Conservation (phyloP, 2,888 invertebrate species). For the Eupelmus urozonus region DNA sequence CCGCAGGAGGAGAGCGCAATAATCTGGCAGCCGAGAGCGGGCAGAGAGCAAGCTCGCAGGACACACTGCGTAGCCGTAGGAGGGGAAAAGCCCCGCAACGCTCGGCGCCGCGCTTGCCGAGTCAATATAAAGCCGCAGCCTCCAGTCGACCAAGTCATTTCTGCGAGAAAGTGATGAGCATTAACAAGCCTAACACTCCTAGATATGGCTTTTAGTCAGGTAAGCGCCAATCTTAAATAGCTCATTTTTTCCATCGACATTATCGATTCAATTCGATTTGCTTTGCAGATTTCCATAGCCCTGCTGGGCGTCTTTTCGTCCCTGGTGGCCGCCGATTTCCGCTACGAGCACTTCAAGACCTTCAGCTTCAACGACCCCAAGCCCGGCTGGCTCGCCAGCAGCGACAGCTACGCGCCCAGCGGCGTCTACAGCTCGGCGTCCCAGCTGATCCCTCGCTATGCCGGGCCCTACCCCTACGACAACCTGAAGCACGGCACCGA, state of each 20-base stretch:
- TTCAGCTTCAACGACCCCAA: conserved; percentile 44
- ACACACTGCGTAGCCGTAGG: not conserved
- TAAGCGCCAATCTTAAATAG: conserved; percentile 9
- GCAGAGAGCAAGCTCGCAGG: no score
- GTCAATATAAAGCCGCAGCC: conserved; percentile 73
- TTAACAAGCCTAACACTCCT: conserved; percentile 49
- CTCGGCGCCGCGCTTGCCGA: conserved; percentile 56
- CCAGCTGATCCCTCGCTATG: conserved; percentile 30
- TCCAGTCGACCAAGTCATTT: conserved; percentile 68
- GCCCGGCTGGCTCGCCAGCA: no score
- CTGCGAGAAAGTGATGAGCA: conserved; percentile 69
- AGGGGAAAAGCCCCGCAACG: not conserved
- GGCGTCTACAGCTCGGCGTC: conserved; percentile 37
- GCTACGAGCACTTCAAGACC: conserved; percentile 56
- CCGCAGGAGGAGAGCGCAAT: no score
- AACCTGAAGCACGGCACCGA: conserved; percentile 42
- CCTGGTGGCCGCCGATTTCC: conserved; percentile 59
- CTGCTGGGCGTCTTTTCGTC: conserved; percentile 59
- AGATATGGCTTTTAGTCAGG: conserved; percentile 47
- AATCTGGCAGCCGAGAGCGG: no score
- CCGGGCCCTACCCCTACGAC: conserved; percentile 15
- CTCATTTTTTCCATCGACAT: not conserved
- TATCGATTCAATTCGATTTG: not conserved
- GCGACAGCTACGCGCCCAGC: not conserved
- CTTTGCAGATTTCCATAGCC: conserved; percentile 61